A percentile compares a stretch with the other conserved stretches of the same genome.
Evolutionary conservation across 2,797 vertebrate species (phyloP).

Genomic region (Harpagifer antarcticus): DNA sequence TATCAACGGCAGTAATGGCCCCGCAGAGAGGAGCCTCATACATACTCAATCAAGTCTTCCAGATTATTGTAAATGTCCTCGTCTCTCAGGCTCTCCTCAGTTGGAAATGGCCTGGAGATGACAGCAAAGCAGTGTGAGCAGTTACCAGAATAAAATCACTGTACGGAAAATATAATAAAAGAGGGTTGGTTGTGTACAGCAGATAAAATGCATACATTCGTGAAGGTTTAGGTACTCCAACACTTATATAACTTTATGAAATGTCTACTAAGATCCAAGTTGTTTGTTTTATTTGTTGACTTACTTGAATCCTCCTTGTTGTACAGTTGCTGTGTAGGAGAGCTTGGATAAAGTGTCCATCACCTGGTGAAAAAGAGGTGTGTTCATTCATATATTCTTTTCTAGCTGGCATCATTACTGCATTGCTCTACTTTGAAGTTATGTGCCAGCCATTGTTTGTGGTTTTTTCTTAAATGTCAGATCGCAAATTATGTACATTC

Average conservation of each 20-base stretch:
- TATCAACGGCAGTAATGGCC: conserved; percentile 48
- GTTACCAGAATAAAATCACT: conserved; percentile 9
- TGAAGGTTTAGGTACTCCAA: not conserved
- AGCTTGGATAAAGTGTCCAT: conserved; percentile 94
- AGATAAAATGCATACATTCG: not conserved
- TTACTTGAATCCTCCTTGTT: conserved; percentile 91
- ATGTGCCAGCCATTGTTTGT: too few species aligned
- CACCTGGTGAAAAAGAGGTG: conserved; percentile 82
- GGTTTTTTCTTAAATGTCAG: not conserved
- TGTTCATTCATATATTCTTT: not conserved
- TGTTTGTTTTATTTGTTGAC: conserved; percentile 22
- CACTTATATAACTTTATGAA: not conserved
- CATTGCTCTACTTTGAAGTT: too few species aligned
- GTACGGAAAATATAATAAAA: not conserved
- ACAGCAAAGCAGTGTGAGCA: conserved; percentile 44
- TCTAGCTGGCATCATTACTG: too few species aligned
- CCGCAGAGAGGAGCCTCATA: conserved; percentile 62
- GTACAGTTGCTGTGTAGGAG: conserved; percentile 86
- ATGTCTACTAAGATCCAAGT: not conserved
- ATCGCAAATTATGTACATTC: not conserved
- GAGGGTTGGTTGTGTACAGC: not conserved
- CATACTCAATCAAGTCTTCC: conserved; percentile 95
- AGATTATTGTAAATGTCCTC: conserved; percentile 94
- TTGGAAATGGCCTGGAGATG: conserved; percentile 90
- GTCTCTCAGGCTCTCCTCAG: conserved; percentile 90